Evolutionary conservation across 2,888 invertebrate genomes (phyloP).

Genomic region (Xanthorhoe designata): DNA sequence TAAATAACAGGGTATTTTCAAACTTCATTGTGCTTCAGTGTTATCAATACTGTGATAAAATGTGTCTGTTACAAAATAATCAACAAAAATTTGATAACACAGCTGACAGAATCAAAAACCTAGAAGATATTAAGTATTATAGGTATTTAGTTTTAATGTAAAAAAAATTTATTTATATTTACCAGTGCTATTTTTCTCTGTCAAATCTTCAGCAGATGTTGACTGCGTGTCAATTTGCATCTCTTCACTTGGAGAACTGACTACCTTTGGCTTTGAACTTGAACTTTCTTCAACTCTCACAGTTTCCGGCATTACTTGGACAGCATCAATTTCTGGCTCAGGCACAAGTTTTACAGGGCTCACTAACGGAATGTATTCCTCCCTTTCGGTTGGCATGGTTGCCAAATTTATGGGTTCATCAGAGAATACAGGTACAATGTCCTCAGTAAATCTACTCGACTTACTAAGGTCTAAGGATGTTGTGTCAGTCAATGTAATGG

Average conservation of each 20-base stretch:
- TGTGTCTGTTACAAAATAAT: conserved; percentile 14
- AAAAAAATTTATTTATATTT: conserved; percentile 3
- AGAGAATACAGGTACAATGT: conserved; percentile 61
- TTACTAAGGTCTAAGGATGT: conserved; percentile 78
- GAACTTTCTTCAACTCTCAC: conserved; percentile 57
- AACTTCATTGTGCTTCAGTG: not conserved
- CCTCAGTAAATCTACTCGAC: conserved; percentile 65
- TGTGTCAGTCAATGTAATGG: conserved; percentile 67
- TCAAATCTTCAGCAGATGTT: conserved; percentile 74
- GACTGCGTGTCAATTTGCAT: conserved; percentile 78
- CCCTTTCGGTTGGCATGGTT: conserved; percentile 67
- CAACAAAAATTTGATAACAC: conserved; percentile 23
- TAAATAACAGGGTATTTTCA: not conserved
- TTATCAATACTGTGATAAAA: conserved; percentile 15
- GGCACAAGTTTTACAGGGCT: conserved; percentile 46
- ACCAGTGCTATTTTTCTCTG: conserved; percentile 67
- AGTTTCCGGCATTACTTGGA: conserved; percentile 58
- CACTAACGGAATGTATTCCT: conserved; percentile 72
- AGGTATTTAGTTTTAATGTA: no score
- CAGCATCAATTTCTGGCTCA: conserved; percentile 61
- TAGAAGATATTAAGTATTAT: not conserved
- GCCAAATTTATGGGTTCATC: conserved; percentile 81
- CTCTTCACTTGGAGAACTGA: conserved; percentile 62
- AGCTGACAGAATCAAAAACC: conserved; percentile 4
- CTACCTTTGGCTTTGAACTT: conserved; percentile 53